phyloP scores from a whole-genome alignment of 1,140 invertebrate species.

The Drosophila prosaltans region DNA sequence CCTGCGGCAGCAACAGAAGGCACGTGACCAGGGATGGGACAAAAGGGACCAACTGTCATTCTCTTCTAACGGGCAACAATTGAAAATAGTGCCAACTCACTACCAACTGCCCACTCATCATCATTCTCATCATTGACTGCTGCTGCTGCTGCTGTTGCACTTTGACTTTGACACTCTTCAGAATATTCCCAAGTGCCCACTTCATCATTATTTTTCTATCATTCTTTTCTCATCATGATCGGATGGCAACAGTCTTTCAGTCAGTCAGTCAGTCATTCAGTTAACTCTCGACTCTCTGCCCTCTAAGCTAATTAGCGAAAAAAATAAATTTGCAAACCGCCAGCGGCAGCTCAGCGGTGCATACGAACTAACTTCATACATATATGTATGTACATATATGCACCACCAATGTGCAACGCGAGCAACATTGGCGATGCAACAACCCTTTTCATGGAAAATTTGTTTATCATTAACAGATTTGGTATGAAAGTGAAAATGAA shows the following conservation, averaged over 20 bases:
- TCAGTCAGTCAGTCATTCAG: slow-evolving; percentile 14
- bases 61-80: not conserved
- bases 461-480: slow-evolving; percentile 79
- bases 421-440: slow-evolving; percentile 33
- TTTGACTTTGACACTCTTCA: slow-evolving; percentile 55
- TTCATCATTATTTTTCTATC: slow-evolving; percentile 32
- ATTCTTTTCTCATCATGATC: not conserved
- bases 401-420: slow-evolving; percentile 3
- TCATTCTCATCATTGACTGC: slow-evolving; percentile 6
- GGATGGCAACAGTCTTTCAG: not conserved
- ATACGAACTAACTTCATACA: slow-evolving; percentile 24
- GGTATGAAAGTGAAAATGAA: slow-evolving; percentile 67
- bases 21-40: slow-evolving; percentile 18
- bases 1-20: slow-evolving; percentile 41
- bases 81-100: slow-evolving; percentile 55
- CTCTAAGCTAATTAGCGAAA: slow-evolving; percentile 67
- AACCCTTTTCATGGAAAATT: slow-evolving; percentile 74
- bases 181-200: slow-evolving; percentile 39
- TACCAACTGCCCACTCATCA: slow-evolving; percentile 67
- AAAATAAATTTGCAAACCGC: slow-evolving; percentile 55
- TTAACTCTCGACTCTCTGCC: slow-evolving; percentile 18
- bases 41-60: slow-evolving; percentile 46
- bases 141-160: slow-evolving; percentile 16
- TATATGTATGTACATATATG: not conserved
- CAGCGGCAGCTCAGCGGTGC: slow-evolving; percentile 45